Conservation (phyloP, 1,140 invertebrate species). For the Scylla paramamosain region DNA sequence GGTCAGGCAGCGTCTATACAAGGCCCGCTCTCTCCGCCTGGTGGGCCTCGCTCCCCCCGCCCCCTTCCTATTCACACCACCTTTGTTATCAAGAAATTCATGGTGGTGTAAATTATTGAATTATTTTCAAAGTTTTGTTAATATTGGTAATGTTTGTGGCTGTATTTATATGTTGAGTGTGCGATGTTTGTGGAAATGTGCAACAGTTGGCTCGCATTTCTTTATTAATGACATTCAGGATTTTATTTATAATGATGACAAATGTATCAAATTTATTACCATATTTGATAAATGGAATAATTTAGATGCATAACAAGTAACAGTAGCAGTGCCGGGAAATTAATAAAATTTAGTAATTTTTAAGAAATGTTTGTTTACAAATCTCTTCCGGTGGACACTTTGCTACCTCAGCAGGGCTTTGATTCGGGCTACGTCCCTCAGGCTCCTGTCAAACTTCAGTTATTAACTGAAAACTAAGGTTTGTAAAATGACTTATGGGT, state of each 20-base stretch:
- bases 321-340: background rate
- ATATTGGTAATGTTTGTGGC: background rate
- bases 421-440: background rate
- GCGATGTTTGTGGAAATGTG: background rate
- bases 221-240: background rate
- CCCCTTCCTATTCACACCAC: background rate
- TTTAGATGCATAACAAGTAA: too few relatives aligned
- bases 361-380: slow-evolving; percentile 72
- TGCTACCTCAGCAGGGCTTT: background rate
- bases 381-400: slow-evolving; percentile 57
- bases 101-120: background rate
- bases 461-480: background rate
- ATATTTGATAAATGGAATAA: background rate
- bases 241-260: background rate
- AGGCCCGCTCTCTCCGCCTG: background rate
- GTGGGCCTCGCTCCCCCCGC: background rate
- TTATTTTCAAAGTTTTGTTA: background rate
- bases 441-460: too few relatives aligned
- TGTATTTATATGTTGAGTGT: background rate
- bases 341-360: background rate
- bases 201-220: slow-evolving; percentile 46
- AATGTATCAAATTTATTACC: background rate
- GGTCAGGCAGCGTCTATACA: too few relatives aligned
- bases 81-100: background rate
- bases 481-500: background rate